Evolutionary conservation across 2,888 invertebrate genomes (phyloP).

Genomic region (Muschampia plurimacula): DNA sequence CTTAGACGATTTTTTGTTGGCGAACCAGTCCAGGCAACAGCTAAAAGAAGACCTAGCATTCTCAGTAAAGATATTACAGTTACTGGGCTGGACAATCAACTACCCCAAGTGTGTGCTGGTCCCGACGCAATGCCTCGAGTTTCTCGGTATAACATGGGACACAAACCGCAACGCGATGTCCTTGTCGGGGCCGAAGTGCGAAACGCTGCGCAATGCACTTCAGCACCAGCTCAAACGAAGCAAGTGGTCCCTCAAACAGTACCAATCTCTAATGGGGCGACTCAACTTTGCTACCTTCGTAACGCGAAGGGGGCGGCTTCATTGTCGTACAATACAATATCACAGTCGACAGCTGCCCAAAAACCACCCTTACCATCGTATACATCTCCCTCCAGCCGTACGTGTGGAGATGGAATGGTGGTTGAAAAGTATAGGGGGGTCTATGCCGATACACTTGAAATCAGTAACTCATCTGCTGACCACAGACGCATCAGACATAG

Average conservation of each 20-base stretch:
- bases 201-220: slow-evolving; percentile 42
- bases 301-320: slow-evolving; percentile 39
- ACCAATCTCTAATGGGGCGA: slow-evolving; percentile 44
- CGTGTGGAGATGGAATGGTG: too few species aligned
- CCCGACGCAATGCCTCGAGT: slow-evolving; percentile 44
- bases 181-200: slow-evolving; percentile 43
- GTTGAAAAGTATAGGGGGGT: too few species aligned
- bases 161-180: slow-evolving; percentile 43
- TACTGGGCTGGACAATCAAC: slow-evolving; percentile 44
- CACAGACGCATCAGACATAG: slow-evolving; percentile 45
- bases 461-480: slow-evolving; percentile 39
- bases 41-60: slow-evolving; percentile 14
- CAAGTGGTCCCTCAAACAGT: slow-evolving; percentile 45
- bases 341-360: slow-evolving; percentile 39
- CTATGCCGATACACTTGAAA: too few species aligned
- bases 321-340: slow-evolving; percentile 42
- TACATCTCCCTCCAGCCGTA: too few species aligned
- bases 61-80: slow-evolving; percentile 27
- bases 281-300: slow-evolving; percentile 47
- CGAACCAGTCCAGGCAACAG: slow-evolving; percentile 21
- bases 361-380: slow-evolving; percentile 2
- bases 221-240: slow-evolving; percentile 34
- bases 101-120: slow-evolving; percentile 41
- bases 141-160: slow-evolving; percentile 46
- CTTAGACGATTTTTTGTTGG: slow-evolving; percentile 49